These are phyloP conservation scores for Leucania comma DNA, from an alignment of 2,888 invertebrate species.

Conservation along the genomic window DNA sequence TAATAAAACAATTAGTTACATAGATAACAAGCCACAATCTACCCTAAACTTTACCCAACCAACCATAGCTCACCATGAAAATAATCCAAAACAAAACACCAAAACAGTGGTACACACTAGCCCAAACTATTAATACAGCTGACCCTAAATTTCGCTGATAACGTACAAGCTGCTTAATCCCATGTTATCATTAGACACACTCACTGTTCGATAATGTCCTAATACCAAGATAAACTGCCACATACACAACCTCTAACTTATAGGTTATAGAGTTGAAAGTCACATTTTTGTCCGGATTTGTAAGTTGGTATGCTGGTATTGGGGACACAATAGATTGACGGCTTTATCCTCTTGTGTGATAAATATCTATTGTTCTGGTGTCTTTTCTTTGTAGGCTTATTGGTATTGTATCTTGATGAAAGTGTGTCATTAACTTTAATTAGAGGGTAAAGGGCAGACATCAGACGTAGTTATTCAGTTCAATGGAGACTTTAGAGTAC, in stretches of 20 bases:
- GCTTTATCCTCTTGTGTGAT: slow-evolving; percentile 77
- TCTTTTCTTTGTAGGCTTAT: slow-evolving; percentile 66
- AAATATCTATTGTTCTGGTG: slow-evolving; percentile 72
- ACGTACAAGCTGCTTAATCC: slow-evolving; percentile 78
- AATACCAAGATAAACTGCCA: slow-evolving; percentile 52
- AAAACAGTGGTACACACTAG: slow-evolving; percentile 49
- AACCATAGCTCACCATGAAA: slow-evolving; percentile 8
- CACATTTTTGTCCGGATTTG: slow-evolving; percentile 55
- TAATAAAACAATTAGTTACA: slow-evolving; percentile 23
- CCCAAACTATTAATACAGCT: slow-evolving; percentile 60
- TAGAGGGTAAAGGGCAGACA: slow-evolving; percentile 24
- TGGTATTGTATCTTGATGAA: slow-evolving; percentile 50
- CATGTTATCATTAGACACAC: slow-evolving; percentile 79
- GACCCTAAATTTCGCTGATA: slow-evolving; percentile 76
- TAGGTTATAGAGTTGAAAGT: slow-evolving; percentile 45
- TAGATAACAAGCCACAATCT: slow-evolving; percentile 1
- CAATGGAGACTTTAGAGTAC: neutral
- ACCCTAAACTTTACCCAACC: slow-evolving; percentile 17
- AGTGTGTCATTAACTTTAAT: slow-evolving; percentile 51
- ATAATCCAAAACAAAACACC: slow-evolving; percentile 36
- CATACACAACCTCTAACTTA: slow-evolving; percentile 22
- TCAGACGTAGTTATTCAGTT: neutral
- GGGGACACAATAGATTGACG: slow-evolving; percentile 77
- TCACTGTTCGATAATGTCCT: slow-evolving; percentile 78
- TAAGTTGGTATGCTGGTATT: slow-evolving; percentile 69